Evolutionary conservation across 2,797 vertebrate genomes (phyloP).

Genomic region (Leptodactylus fallax): DNA sequence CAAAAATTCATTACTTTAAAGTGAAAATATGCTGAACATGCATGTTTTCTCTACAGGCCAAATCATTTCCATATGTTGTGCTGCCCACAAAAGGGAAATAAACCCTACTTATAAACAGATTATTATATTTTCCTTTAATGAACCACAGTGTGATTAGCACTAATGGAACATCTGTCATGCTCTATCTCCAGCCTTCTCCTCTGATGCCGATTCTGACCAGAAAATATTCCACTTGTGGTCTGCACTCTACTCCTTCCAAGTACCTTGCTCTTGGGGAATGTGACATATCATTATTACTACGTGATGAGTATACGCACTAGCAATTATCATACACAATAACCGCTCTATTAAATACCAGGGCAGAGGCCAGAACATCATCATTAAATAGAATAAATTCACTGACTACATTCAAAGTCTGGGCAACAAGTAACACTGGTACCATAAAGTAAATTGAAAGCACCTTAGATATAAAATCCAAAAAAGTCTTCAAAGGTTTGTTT

Average conservation of each 20-base stretch:
- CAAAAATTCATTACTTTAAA: not conserved
- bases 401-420: conserved; percentile 38
- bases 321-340: conserved; percentile 36
- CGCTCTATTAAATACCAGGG: conserved; percentile 34
- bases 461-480: conserved; percentile 36
- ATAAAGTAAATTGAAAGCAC: conserved; percentile 59
- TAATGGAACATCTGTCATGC: conserved; percentile 27
- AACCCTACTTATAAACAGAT: conserved; percentile 47
- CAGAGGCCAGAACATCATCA: conserved; percentile 53
- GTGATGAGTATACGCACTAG: conserved; percentile 6
- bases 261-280: conserved; percentile 19
- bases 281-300: conserved; percentile 32
- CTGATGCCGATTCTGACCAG: conserved; percentile 12
- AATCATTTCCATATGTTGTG: conserved; percentile 37
- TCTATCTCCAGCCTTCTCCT: conserved; percentile 13
- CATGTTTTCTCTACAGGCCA: not conserved
- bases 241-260: conserved; percentile 18
- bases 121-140: conserved; percentile 47
- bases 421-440: conserved; percentile 44
- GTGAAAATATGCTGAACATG: conserved; percentile 25
- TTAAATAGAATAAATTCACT: conserved; percentile 50
- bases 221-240: not conserved
- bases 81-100: conserved; percentile 31
- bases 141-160: conserved; percentile 41
- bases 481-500: conserved; percentile 57